These are phyloP conservation scores for Macrobrachium nipponense DNA, from an alignment of 1,140 invertebrate species.

Conservation along the genomic window DNA sequence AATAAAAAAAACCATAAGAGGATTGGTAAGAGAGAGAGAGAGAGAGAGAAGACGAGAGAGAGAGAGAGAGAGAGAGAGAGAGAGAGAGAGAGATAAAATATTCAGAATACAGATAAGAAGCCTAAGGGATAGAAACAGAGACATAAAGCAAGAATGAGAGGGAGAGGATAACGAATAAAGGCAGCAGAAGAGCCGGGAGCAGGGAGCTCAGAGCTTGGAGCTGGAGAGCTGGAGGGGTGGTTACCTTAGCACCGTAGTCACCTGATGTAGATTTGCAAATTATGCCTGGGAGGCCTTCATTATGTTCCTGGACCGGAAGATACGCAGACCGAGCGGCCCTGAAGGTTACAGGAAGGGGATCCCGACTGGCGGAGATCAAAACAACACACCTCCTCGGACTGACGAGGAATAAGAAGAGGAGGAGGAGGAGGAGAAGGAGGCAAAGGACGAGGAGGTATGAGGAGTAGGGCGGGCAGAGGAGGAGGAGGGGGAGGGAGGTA, in stretches of 20 bases:
- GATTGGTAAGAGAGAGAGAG: neutral
- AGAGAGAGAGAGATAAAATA: neutral
- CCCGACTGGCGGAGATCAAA: slow-evolving; percentile 9
- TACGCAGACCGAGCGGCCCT: slow-evolving; percentile 29
- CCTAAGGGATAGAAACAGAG: no score
- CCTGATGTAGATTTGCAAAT: slow-evolving; percentile 5
- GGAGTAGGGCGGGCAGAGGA: neutral
- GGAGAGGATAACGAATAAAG: neutral
- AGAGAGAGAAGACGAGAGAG: neutral
- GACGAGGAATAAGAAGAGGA: neutral
- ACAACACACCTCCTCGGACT: no score
- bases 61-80: neutral
- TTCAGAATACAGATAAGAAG: neutral
- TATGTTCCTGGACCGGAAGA: slow-evolving; percentile 26
- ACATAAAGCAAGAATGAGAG: neutral
- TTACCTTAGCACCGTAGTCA: neutral
- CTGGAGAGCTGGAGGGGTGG: neutral
- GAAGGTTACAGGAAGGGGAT: slow-evolving; percentile 45
- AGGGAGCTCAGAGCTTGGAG: neutral
- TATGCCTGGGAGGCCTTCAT: slow-evolving; percentile 16
- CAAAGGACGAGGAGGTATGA: neutral
- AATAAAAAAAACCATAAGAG: neutral
- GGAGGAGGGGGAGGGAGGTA: neutral
- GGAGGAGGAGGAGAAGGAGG: neutral
- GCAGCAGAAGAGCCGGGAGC: neutral